Percentiles rank a stretch among this genome's conserved stretches.
These are phyloP conservation scores for Drosophila hydei DNA, from an alignment of 1,140 invertebrate genomes.

Conservation along the genomic window DNA sequence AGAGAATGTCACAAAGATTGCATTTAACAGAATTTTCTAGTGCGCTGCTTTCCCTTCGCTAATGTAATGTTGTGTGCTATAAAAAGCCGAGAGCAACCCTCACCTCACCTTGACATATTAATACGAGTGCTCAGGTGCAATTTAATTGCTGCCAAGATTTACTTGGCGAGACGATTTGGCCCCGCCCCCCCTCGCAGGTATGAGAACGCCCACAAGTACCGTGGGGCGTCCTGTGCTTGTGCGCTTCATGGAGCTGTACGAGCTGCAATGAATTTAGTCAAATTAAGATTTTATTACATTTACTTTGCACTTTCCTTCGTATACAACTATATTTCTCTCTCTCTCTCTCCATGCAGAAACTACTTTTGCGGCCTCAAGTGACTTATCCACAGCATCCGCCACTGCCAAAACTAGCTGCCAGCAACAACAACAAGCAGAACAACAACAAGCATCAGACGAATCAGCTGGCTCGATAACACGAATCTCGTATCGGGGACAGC, in stretches of 20 bases:
- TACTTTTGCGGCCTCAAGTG: slow-evolving; percentile 75
- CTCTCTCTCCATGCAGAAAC: slow-evolving; percentile 53
- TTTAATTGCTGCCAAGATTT: slow-evolving; percentile 81
- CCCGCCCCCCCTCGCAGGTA: no score
- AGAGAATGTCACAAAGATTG: not conserved
- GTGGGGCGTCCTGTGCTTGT: not conserved
- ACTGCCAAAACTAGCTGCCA: slow-evolving; percentile 84
- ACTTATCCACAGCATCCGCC: slow-evolving; percentile 79
- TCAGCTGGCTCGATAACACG: slow-evolving; percentile 34
- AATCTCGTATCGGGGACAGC: slow-evolving; percentile 68
- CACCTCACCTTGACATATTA: slow-evolving; percentile 80
- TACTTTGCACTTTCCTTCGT: slow-evolving; percentile 8
- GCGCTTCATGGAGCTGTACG: not conserved
- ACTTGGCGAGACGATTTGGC: slow-evolving; percentile 32
- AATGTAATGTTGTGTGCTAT: slow-evolving; percentile 48
- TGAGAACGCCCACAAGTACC: slow-evolving; percentile 1
- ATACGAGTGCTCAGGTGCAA: slow-evolving; percentile 76
- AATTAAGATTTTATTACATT: slow-evolving; percentile 39
- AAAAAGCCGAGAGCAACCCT: slow-evolving; percentile 72
- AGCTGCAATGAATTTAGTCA: slow-evolving; percentile 22
- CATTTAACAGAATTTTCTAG: slow-evolving; percentile 1
- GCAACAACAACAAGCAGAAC: slow-evolving; percentile 47
- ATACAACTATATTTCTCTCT: not conserved
- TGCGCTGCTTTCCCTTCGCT: not conserved
- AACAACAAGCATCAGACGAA: slow-evolving; percentile 55